Evolutionary conservation across 2,888 invertebrate species (phyloP).

Genomic region (Zaprionus bogoriensis): DNA sequence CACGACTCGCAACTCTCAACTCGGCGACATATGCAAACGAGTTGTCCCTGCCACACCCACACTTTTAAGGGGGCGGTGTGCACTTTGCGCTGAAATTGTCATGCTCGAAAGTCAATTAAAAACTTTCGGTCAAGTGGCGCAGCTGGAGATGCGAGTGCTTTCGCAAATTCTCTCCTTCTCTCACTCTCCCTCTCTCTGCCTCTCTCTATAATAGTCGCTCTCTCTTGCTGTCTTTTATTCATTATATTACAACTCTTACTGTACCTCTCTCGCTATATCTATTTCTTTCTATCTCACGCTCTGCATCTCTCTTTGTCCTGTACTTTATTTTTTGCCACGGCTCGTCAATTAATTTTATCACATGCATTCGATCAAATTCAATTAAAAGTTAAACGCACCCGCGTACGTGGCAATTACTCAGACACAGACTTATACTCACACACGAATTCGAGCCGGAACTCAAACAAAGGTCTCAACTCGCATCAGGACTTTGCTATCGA

Average conservation of each 20-base stretch:
- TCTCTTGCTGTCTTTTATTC: no score
- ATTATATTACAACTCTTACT: neutral
- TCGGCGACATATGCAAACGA: conserved; percentile 53
- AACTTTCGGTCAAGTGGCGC: conserved; percentile 66
- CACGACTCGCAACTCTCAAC: neutral
- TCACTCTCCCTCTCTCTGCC: no score
- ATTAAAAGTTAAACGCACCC: conserved; percentile 70
- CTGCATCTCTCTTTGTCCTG: neutral
- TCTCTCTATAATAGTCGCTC: no score
- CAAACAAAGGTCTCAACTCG: neutral
- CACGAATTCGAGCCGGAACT: neutral
- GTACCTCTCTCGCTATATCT: neutral
- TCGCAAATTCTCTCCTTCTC: neutral
- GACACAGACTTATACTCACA: conserved; percentile 6
- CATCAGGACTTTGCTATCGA: neutral
- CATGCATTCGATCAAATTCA: conserved; percentile 77
- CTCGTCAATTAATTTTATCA: conserved; percentile 71
- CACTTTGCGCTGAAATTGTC: conserved; percentile 33
- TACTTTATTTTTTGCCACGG: neutral
- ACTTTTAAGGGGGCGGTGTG: neutral
- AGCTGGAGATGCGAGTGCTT: neutral
- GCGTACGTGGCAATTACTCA: conserved; percentile 72
- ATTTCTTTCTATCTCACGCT: neutral
- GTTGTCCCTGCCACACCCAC: neutral
- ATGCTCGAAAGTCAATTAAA: conserved; percentile 68